phyloP scores from a whole-genome alignment of 2,888 invertebrate genomes.

The Adineta ricciae region DNA sequence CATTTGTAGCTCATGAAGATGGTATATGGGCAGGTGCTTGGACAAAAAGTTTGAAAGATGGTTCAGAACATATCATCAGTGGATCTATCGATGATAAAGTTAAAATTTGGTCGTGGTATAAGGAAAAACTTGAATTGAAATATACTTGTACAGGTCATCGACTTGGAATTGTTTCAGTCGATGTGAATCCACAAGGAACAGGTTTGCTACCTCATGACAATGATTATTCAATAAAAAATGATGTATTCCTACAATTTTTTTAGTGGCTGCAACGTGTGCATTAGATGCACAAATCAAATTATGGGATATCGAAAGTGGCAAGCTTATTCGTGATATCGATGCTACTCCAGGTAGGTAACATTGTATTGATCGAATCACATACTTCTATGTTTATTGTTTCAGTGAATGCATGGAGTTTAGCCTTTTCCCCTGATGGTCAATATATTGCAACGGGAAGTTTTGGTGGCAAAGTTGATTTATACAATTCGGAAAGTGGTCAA shows the following conservation, averaged over 20 bases:
- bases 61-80: slow-evolving; percentile 66
- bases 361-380: neutral
- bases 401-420: slow-evolving; percentile 78
- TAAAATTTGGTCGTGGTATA: slow-evolving; percentile 67
- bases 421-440: slow-evolving; percentile 85
- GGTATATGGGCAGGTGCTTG: slow-evolving; percentile 87
- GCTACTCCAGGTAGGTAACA: slow-evolving; percentile 60
- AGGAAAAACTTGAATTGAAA: slow-evolving; percentile 62
- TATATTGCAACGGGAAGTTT: slow-evolving; percentile 84
- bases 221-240: neutral
- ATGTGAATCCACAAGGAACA: slow-evolving; percentile 76
- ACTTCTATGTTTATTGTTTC: slow-evolving; percentile 32
- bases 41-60: slow-evolving; percentile 60
- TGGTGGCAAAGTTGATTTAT: slow-evolving; percentile 82
- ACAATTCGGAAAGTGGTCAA: slow-evolving; percentile 76
- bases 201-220: slow-evolving; percentile 56
- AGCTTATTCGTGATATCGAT: slow-evolving; percentile 73
- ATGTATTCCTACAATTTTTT: slow-evolving; percentile 33
- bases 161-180: slow-evolving; percentile 84
- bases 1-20: slow-evolving; percentile 62
- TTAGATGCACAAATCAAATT: slow-evolving; percentile 80
- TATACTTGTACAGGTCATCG: slow-evolving; percentile 81
- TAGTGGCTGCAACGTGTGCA: slow-evolving; percentile 68
- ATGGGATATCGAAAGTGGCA: slow-evolving; percentile 78
- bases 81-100: slow-evolving; percentile 85